Evolutionary conservation across 2,797 vertebrate species (phyloP).

Genomic region (Spea hammondii): DNA sequence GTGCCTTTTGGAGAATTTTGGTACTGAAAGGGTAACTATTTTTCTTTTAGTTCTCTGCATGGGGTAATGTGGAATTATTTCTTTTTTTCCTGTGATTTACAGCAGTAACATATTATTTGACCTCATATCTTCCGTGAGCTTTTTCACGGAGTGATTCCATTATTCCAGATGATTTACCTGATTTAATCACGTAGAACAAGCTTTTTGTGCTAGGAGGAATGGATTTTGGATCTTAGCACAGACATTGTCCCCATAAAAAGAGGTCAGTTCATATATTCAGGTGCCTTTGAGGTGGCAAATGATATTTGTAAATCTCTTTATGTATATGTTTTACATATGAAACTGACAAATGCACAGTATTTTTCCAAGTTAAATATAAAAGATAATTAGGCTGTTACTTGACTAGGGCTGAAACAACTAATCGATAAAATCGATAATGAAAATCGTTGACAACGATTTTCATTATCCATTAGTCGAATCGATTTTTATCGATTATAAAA

Average conservation of each 20-base stretch:
- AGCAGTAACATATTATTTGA: constrained; percentile 31
- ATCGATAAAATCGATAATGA: too few relatives aligned
- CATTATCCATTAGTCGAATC: too few relatives aligned
- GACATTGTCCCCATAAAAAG: constrained; percentile 11
- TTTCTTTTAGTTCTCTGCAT: constrained; percentile 22
- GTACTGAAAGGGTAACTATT: constrained; percentile 11
- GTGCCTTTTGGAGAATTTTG: not conserved
- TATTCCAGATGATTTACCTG: constrained; percentile 40
- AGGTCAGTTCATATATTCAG: not conserved
- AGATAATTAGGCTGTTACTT: too few relatives aligned
- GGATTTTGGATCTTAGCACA: constrained; percentile 23
- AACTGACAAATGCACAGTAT: too few relatives aligned
- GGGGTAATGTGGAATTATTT: constrained; percentile 12
- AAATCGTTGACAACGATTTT: too few relatives aligned
- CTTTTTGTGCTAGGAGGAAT: constrained; percentile 32
- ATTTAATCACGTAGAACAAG: constrained; percentile 42
- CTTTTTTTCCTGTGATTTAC: not conserved
- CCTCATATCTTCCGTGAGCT: constrained; percentile 36
- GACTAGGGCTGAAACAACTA: too few relatives aligned
- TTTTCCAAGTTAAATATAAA: too few relatives aligned
- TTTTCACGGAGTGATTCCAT: constrained; percentile 45
- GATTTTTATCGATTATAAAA: too few relatives aligned
- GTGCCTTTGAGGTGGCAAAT: not conserved
- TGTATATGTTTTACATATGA: too few relatives aligned
- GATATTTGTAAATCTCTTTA: not conserved